Base-by-base conservation (phyloP, 2,888 invertebrate genomes). In the Tetheella fluctuosa region DNA sequence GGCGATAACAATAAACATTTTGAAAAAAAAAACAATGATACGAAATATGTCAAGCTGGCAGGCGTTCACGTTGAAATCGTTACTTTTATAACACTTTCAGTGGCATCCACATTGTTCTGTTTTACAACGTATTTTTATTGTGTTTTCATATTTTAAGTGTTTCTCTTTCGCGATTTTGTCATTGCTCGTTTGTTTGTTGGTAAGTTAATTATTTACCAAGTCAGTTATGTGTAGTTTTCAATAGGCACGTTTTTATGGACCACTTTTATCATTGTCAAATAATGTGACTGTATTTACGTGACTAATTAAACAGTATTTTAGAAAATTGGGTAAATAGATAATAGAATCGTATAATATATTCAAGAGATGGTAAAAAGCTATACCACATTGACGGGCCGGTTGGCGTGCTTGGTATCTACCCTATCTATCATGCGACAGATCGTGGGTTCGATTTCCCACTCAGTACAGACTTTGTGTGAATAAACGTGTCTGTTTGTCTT, bases 61-160 rank as follows among this genome's bases (percentile, higher is more conserved):
- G 20, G 20, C 4, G 20, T 48, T 20, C 42, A 20, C 48, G 10
- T 34, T 37, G 30, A 23, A 55, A 37, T 37, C 3, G 23, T 25
- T 20, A 20, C 55, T 48, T 48, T 48, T 48, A 17, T 17, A 48
- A 34, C 13, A 20, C 13, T 55, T 34, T 12, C 30, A 15, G 12
- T 37, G 28, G 54, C 13, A 55, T 55, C 52, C 23, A 15, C 12
- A 48, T 20, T 23, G 54, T 57, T 15, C 52, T 12, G 15, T 20
- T 23, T 17, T 52, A 55, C 48, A 34, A 15, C 20, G n/a, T 30
- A 28, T 58, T 59, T 34, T 61, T 17, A 57, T 23, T 37, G 48
- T 52, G 54, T 39, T 60, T 60, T 62, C 55, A 62, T 59, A 30
- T 55, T 59, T 42, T 61, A 34, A 39, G 25, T 28, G 30, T 42